A percentile compares a stretch with the other conserved stretches of the same genome.
These are phyloP conservation scores for Drosophila leontia DNA, from an alignment of 1,140 invertebrate species.

Conservation along the genomic window DNA sequence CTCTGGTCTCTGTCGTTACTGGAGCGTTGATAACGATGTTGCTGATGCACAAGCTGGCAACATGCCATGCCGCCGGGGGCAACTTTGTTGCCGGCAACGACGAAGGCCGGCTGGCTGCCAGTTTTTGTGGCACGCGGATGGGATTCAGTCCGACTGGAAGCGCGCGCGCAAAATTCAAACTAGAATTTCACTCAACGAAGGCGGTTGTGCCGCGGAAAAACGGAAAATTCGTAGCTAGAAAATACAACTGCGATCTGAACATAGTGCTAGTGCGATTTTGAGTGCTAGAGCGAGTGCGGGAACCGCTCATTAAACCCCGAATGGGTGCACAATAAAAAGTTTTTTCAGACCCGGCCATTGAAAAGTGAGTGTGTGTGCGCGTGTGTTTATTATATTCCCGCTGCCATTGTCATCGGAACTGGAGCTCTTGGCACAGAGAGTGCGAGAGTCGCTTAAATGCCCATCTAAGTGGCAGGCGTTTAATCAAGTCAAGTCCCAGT, in stretches of 20 bases:
- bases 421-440: slow-evolving; percentile 7
- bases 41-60: slow-evolving; percentile 21
- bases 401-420: slow-evolving; percentile 53
- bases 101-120: slow-evolving; percentile 38
- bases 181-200: neutral
- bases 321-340: slow-evolving; percentile 50
- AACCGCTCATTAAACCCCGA: slow-evolving; percentile 47
- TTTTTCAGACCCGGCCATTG: slow-evolving; percentile 23
- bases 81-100: slow-evolving; percentile 62
- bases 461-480: slow-evolving; percentile 72
- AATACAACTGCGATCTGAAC: neutral
- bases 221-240: neutral
- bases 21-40: slow-evolving; percentile 38
- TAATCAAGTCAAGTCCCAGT: slow-evolving; percentile 63
- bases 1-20: neutral
- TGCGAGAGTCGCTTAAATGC: slow-evolving; percentile 60
- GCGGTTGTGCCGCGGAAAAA: slow-evolving; percentile 6
- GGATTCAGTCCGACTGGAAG: slow-evolving; percentile 1
- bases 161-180: slow-evolving; percentile 8
- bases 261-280: slow-evolving; percentile 1
- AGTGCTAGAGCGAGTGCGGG: slow-evolving; percentile 23
- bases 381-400: slow-evolving; percentile 28
- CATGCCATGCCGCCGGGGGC: slow-evolving; percentile 36
- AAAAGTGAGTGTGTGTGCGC: slow-evolving; percentile 10
- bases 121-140: slow-evolving; percentile 57